Evolutionary conservation across 2,888 invertebrate species (phyloP).

Genomic region (Drosophila borborema): DNA sequence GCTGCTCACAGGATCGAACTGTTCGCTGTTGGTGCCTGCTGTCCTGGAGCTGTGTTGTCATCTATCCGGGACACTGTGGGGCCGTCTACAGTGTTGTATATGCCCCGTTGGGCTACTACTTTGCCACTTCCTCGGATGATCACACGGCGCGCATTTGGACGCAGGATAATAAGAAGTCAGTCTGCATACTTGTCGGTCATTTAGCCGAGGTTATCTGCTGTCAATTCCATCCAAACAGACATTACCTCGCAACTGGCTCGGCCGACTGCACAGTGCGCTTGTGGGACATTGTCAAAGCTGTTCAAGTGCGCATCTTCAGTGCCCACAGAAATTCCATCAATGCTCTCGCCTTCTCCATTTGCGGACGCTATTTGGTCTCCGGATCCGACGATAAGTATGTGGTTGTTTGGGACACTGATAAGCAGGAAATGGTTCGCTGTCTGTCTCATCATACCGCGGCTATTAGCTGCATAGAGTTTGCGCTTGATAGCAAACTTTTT

Average conservation of each 20-base stretch:
- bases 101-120: conserved; percentile 62
- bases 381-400: conserved; percentile 49
- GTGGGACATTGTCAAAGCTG: conserved; percentile 57
- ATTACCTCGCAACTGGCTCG: conserved; percentile 68
- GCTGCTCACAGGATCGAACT: conserved; percentile 54
- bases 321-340: conserved; percentile 45
- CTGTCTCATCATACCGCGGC: conserved; percentile 38
- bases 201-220: conserved; percentile 50
- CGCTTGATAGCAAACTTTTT: conserved; percentile 53
- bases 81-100: conserved; percentile 47
- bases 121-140: conserved; percentile 58
- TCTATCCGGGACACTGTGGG: conserved; percentile 57
- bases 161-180: conserved; percentile 44
- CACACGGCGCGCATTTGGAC: conserved; percentile 62
- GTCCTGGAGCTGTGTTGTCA: conserved; percentile 64
- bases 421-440: conserved; percentile 29
- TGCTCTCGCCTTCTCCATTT: conserved; percentile 49
- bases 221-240: conserved; percentile 62
- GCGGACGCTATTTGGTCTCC: conserved; percentile 59
- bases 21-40: conserved; percentile 64
- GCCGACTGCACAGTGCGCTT: conserved; percentile 58
- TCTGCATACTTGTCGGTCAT: conserved; percentile 53
- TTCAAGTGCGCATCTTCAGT: conserved; percentile 57
- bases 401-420: conserved; percentile 58
- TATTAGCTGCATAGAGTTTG: conserved; percentile 46